Percentiles rank a stretch among this genome's conserved stretches.
Conservation (phyloP, 2,113 vertebrate species). For the Calyptomena viridis region DNA sequence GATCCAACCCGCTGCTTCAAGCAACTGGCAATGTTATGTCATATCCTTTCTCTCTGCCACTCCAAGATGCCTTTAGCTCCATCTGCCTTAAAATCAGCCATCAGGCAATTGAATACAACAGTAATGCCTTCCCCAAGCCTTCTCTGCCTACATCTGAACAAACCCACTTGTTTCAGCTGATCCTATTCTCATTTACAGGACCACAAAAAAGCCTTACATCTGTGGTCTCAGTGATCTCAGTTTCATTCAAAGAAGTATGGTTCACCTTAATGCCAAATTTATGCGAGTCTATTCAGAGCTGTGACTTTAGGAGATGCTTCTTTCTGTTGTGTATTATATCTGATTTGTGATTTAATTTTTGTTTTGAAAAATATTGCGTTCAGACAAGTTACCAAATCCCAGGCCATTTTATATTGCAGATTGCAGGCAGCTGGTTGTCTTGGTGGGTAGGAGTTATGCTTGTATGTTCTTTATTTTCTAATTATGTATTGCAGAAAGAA, state of each 20-base stretch:
- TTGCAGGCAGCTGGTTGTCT: not conserved
- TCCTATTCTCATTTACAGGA: not conserved
- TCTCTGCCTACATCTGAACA: not conserved
- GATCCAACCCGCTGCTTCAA: not conserved
- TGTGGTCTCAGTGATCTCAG: not conserved
- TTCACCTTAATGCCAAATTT: not conserved
- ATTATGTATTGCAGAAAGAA: not conserved
- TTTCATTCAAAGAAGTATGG: not conserved
- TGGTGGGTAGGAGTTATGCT: not conserved
- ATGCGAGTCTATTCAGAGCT: not conserved
- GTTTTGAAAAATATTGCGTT: not conserved
- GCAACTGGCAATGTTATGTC: not conserved
- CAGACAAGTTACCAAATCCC: not conserved
- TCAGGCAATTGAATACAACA: not conserved
- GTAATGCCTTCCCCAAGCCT: not conserved
- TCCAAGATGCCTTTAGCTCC: not conserved
- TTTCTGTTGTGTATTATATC: not conserved
- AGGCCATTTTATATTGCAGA: not conserved
- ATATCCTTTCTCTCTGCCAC: not conserved
- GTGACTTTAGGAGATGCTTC: not conserved
- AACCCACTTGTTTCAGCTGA: not conserved
- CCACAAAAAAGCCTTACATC: not conserved
- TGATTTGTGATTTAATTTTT: not conserved
- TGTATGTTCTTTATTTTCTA: not conserved
- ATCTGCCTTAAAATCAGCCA: not conserved